phyloP scores from a whole-genome alignment of 2,797 vertebrate genomes.

The Taenioides sp. region DNA sequence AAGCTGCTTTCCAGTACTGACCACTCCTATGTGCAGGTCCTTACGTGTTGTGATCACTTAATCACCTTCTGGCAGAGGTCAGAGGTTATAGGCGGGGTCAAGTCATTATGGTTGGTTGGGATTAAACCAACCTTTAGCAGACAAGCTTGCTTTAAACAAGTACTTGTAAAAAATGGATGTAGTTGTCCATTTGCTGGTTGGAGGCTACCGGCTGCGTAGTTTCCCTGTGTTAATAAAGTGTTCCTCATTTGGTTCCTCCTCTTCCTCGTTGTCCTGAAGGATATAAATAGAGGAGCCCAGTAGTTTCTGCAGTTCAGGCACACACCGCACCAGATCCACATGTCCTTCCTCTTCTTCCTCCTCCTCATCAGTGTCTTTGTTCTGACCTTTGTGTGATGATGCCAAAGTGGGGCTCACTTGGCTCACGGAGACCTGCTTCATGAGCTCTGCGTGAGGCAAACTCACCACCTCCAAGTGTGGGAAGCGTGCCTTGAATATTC shows the following conservation, averaged over 20 bases:
- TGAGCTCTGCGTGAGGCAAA: slow-evolving; percentile 84
- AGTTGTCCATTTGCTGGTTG: slow-evolving; percentile 18
- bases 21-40: slow-evolving; percentile 58
- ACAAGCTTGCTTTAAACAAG: slow-evolving; percentile 67
- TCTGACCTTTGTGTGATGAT: slow-evolving; percentile 55
- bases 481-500: slow-evolving; percentile 93
- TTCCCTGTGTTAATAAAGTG: slow-evolving; percentile 43
- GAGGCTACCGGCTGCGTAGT: slow-evolving; percentile 70
- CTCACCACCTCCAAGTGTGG: slow-evolving; percentile 91
- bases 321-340: slow-evolving; percentile 91
- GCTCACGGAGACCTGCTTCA: slow-evolving; percentile 87
- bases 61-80: slow-evolving; percentile 62
- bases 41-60: slow-evolving; percentile 51
- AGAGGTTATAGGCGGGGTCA: slow-evolving; percentile 57
- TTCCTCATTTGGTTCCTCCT: slow-evolving; percentile 52
- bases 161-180: slow-evolving; percentile 55
- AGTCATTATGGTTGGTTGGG: slow-evolving; percentile 47
- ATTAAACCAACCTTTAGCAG: slow-evolving; percentile 57
- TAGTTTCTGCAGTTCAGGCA: slow-evolving; percentile 90
- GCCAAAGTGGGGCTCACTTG: slow-evolving; percentile 84
- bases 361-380: slow-evolving; percentile 50
- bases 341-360: slow-evolving; percentile 70
- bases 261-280: slow-evolving; percentile 70
- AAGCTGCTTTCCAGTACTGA: slow-evolving; percentile 71
- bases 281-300: slow-evolving; percentile 91